phyloP scores from a whole-genome alignment of 2,797 vertebrate genomes.

The Chaenodraco wilsoni region DNA sequence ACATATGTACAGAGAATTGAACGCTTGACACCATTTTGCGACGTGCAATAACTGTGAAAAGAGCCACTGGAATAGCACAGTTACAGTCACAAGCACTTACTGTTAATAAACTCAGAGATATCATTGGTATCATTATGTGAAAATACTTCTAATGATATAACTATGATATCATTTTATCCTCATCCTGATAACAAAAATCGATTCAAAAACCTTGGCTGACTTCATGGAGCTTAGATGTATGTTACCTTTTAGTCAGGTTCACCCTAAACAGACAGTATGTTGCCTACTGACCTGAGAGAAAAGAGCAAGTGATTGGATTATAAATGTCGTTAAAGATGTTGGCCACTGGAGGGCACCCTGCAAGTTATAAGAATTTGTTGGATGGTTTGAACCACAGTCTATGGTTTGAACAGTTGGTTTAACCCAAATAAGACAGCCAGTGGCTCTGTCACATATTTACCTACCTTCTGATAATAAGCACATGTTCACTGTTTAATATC shows the following conservation, averaged over 20 bases:
- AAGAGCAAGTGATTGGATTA: neutral
- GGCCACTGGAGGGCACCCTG: slow-evolving; percentile 56
- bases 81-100: neutral
- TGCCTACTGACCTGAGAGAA: neutral
- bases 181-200: neutral
- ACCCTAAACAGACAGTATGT: slow-evolving; percentile 1
- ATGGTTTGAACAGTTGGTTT: neutral
- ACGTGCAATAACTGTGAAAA: neutral
- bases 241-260: neutral
- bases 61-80: neutral
- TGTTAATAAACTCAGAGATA: neutral
- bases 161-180: slow-evolving; percentile 1
- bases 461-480: neutral
- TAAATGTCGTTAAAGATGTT: slow-evolving; percentile 1
- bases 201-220: neutral
- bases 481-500: neutral
- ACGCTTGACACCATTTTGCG: neutral
- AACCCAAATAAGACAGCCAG: neutral
- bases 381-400: neutral
- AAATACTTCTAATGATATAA: neutral
- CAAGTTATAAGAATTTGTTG: neutral
- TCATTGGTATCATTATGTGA: neutral
- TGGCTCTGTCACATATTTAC: neutral
- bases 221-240: neutral
- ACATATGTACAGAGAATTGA: neutral